Evolutionary conservation across 2,797 vertebrate species (phyloP), one percentile per base, ranked within the genome.

Genomic region (Falco peregrinus): DNA sequence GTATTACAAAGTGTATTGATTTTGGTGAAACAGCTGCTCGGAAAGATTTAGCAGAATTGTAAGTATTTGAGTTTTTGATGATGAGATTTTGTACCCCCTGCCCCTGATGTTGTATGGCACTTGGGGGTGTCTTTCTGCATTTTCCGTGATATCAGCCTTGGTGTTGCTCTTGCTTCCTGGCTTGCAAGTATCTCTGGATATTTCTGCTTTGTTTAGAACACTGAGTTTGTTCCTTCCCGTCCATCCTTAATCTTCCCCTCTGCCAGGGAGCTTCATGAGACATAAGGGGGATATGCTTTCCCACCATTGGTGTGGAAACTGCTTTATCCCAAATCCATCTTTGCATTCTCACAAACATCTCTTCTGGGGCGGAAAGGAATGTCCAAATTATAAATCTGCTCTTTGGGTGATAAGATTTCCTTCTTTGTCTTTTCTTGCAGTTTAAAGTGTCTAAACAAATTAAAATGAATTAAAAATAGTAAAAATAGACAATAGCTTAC

Each of bases 251-350:
- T 41, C 60, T 74, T 85, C 63, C 59, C 17, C n/a, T 84, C 77
- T 95, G 59, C 33, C 29, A 54, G 80, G 28, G 59, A 61, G 17
- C 37, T 91, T 65, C 74, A 37, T 47, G 70, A 79, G 51, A 39
- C 61, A 78, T 61, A 54, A 53, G 39, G 41, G 70, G 37, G 31
- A 54, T 47, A 10, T 21, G 31, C 47, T 75, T 95, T 94, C 54
- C 83, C 50, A 77, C 31, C 26, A 16, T 43, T 37, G 39, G 16
- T 18, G 16, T 50, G 59, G 61, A 88, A 93, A 81, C 11, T 51
- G 54, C 13, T 68, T 94, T 89, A 75, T 84, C 47, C 87, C 51
- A 91, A 87, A 84, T 85, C 50, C 73, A 37, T 84, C 74, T 82
- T 79, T 69, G 16, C 26, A 51, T 60, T 69, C 54, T 84, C 57